Evolutionary conservation across 92 coral and sea anemone species (phyloP), one percentile per base, ranked within the genome.

Genomic region (Palythoa grandis): DNA sequence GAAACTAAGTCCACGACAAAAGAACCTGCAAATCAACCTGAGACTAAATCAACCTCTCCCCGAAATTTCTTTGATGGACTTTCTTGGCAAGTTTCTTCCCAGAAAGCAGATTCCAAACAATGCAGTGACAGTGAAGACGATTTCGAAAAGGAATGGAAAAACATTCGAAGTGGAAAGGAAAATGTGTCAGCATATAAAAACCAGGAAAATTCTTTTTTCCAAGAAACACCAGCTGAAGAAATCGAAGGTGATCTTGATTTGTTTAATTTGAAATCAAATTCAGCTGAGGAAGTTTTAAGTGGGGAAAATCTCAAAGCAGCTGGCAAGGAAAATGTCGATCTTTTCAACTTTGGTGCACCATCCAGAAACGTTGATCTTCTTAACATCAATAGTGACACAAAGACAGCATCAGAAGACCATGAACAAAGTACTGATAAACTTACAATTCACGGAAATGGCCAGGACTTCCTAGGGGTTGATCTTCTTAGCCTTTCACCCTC

Each of bases 41-140:
- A 50, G 12, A 13, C 8, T 53, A 66, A 48, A 66, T 48, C 73
- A 63, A 43, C 61, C 9, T 22, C 85, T 0, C 74, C 43, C 11
- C 60, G 70, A 25, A 80, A 47, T 56, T 80, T 80, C 74, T 80
- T 80, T 22, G 63, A 80, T 70, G 85, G 61, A n/a, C 72, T 72
- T 39, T 66, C 82, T 48, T 73, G 74, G 67, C 76, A 53, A 61
- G 89, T 54, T 53, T 70, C 50, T 12, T 48, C 57, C 22, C 52
- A 91, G 17, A 15, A 78, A 35, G 72, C 72, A 37, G 82, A 82
- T 4, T 65, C 78, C 16, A 83, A 73, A 37, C 85, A 89, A 47
- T 69, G 79, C 66, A 91, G 87, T 13, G 87, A 88, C 76, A 92
- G 95, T 23, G 98, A 92, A 35, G 98, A 94, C 20, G 98, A 94